These are phyloP conservation scores for Apis laboriosa DNA, from an alignment of 1,140 invertebrate genomes.

Conservation along the genomic window DNA sequence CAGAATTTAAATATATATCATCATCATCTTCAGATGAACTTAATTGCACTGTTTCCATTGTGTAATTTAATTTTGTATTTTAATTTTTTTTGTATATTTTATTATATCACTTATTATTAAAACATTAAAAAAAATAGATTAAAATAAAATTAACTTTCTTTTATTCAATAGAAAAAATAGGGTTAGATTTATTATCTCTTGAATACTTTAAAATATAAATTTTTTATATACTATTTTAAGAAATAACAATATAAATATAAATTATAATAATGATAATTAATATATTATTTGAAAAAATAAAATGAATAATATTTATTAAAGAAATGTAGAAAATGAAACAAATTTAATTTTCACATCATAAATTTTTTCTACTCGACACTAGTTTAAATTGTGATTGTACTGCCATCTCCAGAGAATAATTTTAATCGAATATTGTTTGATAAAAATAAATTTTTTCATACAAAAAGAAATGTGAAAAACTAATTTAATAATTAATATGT, in stretches of 20 bases:
- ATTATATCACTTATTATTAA: background rate
- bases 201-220: background rate
- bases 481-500: background rate
- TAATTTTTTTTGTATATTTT: no score
- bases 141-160: background rate
- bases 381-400: background rate
- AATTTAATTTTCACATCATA: background rate
- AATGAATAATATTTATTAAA: background rate
- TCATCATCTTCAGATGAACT: constrained; percentile 66
- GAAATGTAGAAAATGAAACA: background rate
- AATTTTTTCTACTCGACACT: background rate
- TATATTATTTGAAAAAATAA: background rate
- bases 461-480: background rate
- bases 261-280: no score
- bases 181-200: constrained; percentile 11
- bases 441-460: background rate
- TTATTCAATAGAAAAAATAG: background rate
- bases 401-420: constrained; percentile 1
- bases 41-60: constrained; percentile 39
- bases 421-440: no score
- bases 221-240: background rate
- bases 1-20: constrained; percentile 62
- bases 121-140: background rate
- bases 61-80: no score
- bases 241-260: background rate